These are phyloP conservation scores for Graptemys geographica DNA, from an alignment of 2,797 vertebrate species.

Conservation along the genomic window DNA sequence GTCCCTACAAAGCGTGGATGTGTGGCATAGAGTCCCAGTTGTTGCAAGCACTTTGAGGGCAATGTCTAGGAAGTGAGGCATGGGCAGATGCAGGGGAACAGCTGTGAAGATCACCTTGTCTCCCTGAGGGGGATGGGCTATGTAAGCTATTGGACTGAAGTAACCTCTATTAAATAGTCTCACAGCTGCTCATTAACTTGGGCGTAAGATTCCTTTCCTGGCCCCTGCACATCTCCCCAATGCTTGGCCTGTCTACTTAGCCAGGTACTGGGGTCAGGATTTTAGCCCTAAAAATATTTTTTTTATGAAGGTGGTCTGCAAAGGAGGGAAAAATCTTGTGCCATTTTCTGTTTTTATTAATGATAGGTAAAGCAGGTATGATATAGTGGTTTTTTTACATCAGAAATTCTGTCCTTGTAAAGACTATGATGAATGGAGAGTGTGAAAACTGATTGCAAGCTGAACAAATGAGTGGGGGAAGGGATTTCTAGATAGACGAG, in stretches of 20 bases:
- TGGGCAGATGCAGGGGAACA: not conserved
- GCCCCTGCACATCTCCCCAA: not conserved
- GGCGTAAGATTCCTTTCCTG: not conserved
- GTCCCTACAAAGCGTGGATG: not conserved
- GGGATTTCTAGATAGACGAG: not conserved
- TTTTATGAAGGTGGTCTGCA: not conserved
- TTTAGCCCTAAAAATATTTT: not conserved
- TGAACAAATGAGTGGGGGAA: not conserved
- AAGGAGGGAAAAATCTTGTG: not conserved
- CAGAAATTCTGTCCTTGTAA: not conserved
- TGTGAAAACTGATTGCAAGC: not conserved
- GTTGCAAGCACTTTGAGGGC: not conserved
- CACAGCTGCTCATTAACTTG: not conserved
- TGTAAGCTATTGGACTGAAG: not conserved
- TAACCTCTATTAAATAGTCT: not conserved
- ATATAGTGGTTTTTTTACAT: not conserved
- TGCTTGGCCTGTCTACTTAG: not conserved
- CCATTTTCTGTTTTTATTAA: not conserved
- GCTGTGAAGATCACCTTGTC: not conserved
- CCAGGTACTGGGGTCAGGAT: not conserved
- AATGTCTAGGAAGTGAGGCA: not conserved
- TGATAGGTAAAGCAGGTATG: not conserved
- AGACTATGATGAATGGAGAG: not conserved
- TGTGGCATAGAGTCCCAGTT: rapidly evolving
- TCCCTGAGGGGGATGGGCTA: rapidly evolving